These are phyloP conservation scores for Taeniopygia guttata DNA, from an alignment of 2,797 vertebrate genomes.

Conservation along the genomic window DNA sequence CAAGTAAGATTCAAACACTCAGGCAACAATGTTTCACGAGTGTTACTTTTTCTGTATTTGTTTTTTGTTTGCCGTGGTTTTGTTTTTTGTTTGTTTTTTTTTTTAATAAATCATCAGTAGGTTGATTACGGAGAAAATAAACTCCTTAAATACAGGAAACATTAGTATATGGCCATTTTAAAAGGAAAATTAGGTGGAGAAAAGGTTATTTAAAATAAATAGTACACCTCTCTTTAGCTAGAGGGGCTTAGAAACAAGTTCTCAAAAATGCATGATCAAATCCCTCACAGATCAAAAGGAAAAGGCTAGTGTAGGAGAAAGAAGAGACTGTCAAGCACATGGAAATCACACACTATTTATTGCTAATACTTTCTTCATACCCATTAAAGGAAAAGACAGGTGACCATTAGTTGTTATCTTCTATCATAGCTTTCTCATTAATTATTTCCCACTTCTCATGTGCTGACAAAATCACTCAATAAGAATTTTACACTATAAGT, in stretches of 20 bases:
- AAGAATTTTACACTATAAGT: neutral
- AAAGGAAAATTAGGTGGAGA: neutral
- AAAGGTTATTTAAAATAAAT: neutral
- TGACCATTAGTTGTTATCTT: neutral
- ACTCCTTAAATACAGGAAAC: neutral
- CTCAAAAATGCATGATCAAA: neutral
- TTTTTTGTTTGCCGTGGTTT: no score
- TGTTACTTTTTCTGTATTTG: neutral
- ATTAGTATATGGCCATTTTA: neutral
- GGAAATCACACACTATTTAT: neutral
- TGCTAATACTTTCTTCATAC: neutral
- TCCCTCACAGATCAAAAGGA: neutral
- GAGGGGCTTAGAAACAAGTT: neutral
- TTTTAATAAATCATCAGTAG: neutral
- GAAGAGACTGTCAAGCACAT: neutral
- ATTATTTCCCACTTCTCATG: neutral
- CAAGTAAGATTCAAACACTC: neutral
- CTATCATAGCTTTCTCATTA: neutral
- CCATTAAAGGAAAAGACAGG: neutral
- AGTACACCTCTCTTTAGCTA: neutral
- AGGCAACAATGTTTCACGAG: neutral
- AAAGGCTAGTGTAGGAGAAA: neutral
- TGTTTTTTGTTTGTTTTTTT: neutral
- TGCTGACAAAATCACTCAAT: neutral
- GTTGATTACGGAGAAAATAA: neutral